Evolutionary conservation across 2,888 invertebrate species (phyloP), one percentile per base, ranked within the genome.

Genomic region (Aspidiotus destructor): DNA sequence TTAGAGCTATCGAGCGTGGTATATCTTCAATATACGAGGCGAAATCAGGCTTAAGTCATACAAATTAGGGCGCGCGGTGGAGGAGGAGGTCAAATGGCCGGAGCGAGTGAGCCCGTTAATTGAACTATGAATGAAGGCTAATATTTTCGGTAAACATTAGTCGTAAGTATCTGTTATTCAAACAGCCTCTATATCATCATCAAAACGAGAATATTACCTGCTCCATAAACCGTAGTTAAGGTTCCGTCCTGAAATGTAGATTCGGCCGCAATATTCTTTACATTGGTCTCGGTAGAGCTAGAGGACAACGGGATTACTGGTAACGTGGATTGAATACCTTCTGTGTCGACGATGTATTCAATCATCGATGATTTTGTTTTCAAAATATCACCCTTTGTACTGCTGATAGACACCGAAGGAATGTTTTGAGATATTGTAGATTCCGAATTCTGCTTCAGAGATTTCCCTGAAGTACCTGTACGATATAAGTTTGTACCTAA

Each of bases 151-250:
- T 28, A 28, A 28, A 28, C 28, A 28, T 28, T 48, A 48, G 48
- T 48, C 2, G n/a, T 48, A 48, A 2, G 2, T 48, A 48, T 48
- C 48, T 28, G 28, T 28, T 28, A 28, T 28, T 28, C 28, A 28
- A 28, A 28, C 28, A 28, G 28, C 28, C 5, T 28, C 28, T 28
- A 1, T 28, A 1, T 28, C 5, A 28, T 28, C 28, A 28, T 28
- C 28, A 28, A 28, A 28, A 28, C 5, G 5, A 28, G 28, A 28
- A 28, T 28, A 28, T 15, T 57, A 67, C 67, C 67, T 44, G 67
- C 58, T 13, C 67, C 67, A 40, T 67, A 67, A 41, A 67, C 67
- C 8, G 67, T 67, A 15, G 67, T 67, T 41, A 67, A 16, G 15
- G 67, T 55, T 41, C 60, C 60, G 15, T 67, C 67, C 57, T 58